Evolutionary conservation across 2,888 invertebrate genomes (phyloP), one percentile per base, ranked within the genome.

Genomic region (Cephus runcator): DNA sequence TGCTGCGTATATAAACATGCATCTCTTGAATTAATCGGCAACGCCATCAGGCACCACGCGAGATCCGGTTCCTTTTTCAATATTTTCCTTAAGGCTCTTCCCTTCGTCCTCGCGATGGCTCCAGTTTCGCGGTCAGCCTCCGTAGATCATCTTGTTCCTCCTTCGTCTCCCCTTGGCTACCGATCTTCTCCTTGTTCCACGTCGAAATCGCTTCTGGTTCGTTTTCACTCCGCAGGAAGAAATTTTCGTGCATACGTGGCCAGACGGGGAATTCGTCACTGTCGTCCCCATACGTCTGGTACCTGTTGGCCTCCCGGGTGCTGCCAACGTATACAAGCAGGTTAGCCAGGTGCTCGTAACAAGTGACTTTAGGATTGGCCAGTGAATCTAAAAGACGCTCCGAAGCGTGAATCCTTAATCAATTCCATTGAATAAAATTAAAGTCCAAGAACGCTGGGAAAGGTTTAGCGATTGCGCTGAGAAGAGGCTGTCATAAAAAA

Each of bases 391-490:
- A n/a, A 74, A 73, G 74, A 77, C n/a, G 23, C 6, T 23, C 3
- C 56, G 69, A 77, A 74, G 69, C 77, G 77, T 77, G 77, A 73
- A 68, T 73, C 74, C 69, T 77, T 77, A 68, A 77, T 73, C 77
- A 77, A 73, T 77, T 74, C 77, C 69, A 77, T 77, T 77, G 77
- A 77, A 77, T 77, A 77, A 74, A 68, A 74, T 74, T 74, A 77
- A 34, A 77, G 15, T 74, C 74, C 74, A 34, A 30, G 74, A 23
- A 77, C 56, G 56, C 69, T 56, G 36, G 69, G 35, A 77, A 77
- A 74, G 77, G 74, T 74, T 69, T 77, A 69, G 34, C 33, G 33
- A 69, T 77, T 73, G 73, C 77, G 69, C 30, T 73, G 34, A 36
- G 75, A 71, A 71, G 77, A 56, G 69, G 75, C 77, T 77, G 69